Conservation (phyloP, 2,113 vertebrate species). For the Toxotes jaculatrix region DNA sequence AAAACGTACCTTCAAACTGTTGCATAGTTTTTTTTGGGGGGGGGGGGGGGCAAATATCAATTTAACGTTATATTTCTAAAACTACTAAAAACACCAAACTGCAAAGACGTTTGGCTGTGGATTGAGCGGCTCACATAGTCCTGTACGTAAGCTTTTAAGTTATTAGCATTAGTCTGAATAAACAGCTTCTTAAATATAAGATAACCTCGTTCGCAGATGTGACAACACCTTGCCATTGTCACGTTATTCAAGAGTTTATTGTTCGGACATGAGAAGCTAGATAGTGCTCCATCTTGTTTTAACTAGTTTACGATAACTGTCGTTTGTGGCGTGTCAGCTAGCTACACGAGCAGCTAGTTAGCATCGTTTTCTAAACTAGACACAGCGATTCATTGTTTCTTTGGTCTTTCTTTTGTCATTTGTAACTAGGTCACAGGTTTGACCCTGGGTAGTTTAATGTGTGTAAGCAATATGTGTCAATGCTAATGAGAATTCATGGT, state of each 20-base stretch:
- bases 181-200: neutral
- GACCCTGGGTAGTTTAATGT: neutral
- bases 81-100: neutral
- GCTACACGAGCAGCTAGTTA: constrained; percentile 2
- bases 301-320: neutral
- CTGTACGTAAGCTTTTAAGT: neutral
- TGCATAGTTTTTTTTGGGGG: too few species aligned
- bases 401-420: constrained; percentile 5
- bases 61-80: neutral
- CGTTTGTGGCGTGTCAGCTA: neutral
- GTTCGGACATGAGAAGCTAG: neutral
- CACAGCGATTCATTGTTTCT: neutral
- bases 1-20: neutral
- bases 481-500: neutral
- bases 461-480: neutral
- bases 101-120: neutral
- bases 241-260: neutral
- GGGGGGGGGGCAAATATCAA: too few species aligned
- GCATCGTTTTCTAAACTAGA: neutral
- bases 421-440: neutral
- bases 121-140: neutral
- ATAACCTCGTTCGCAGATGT: neutral
- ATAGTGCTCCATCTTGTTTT: neutral
- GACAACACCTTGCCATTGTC: neutral
- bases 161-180: neutral